Conservation (phyloP, 1,140 invertebrate species). For the Drosophila nannoptera region DNA sequence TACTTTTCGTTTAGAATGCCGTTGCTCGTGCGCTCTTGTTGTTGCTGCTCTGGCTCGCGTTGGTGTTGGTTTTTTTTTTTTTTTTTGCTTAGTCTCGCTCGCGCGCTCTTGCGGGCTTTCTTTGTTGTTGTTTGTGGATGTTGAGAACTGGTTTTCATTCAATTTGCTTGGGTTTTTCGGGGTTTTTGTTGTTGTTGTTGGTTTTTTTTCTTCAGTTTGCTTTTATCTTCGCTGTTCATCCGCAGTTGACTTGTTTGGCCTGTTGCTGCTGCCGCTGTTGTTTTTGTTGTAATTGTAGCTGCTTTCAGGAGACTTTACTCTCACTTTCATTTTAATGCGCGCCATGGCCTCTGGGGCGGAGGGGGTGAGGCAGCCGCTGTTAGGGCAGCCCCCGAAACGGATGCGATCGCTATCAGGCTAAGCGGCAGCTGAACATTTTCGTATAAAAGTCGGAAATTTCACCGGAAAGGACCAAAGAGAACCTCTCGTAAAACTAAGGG, state of each 20-base stretch:
- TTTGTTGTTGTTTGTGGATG: not conserved
- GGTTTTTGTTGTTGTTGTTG: conserved; percentile 1
- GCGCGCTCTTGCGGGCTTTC: not conserved
- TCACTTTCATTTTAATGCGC: conserved; percentile 62
- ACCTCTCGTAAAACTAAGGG: too few relatives aligned
- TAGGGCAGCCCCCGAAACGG: conserved; percentile 38
- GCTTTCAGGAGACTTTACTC: conserved; percentile 43
- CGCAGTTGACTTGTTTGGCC: conserved; percentile 25
- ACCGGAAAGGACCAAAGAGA: not conserved
- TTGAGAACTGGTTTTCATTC: conserved; percentile 38
- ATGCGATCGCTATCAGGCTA: conserved; percentile 28
- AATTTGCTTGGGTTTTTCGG: conserved; percentile 20
- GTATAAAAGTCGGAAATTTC: not conserved
- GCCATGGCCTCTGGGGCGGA: not conserved
- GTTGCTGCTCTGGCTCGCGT: not conserved
- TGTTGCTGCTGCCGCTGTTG: conserved; percentile 13
- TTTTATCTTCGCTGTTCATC: conserved; percentile 13
- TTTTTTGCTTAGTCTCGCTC: not conserved
- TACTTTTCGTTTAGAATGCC: conserved; percentile 34
- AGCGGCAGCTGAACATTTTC: not conserved
- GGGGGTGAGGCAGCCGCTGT: not conserved
- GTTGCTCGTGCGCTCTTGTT: not conserved
- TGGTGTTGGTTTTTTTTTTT: conserved; percentile 2
- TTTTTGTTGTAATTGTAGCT: conserved; percentile 22
- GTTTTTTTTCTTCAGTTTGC: not conserved